A percentile compares a stretch with the other conserved stretches of the same genome.
Conservation (phyloP, 2,113 vertebrate species). For the Tautogolabrus adspersus region DNA sequence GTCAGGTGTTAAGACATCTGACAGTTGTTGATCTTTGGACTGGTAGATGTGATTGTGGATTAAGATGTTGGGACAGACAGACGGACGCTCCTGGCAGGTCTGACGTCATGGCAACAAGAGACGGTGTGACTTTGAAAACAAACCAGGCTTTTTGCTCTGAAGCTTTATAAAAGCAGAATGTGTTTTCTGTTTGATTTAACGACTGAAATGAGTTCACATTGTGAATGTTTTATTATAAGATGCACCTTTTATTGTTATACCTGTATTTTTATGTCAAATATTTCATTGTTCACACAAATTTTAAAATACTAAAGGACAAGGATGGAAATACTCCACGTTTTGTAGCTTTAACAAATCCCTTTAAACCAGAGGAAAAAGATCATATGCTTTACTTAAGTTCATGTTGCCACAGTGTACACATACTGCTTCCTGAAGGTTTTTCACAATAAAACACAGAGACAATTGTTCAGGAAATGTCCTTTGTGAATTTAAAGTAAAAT, state of each 20-base stretch:
- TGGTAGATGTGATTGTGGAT: too few relatives aligned
- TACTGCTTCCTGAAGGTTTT: neutral
- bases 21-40: too few relatives aligned
- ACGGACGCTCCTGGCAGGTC: neutral
- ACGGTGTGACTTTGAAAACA: conserved; percentile 13
- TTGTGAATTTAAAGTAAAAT: neutral
- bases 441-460: neutral
- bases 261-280: conserved; percentile 10
- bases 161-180: conserved; percentile 21
- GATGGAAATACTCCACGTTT: neutral
- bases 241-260: conserved; percentile 52
- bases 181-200: conserved; percentile 23
- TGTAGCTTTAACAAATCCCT: conserved; percentile 18
- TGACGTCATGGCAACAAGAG: neutral
- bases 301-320: conserved; percentile 8
- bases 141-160: conserved; percentile 8
- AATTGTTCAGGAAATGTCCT: neutral
- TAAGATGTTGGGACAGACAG: neutral
- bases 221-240: conserved; percentile 46
- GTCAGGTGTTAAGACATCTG: neutral
- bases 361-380: neutral
- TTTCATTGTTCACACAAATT: conserved; percentile 22
- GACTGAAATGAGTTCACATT: conserved; percentile 44
- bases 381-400: neutral
- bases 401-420: conserved; percentile 4